A percentile compares a stretch with the other conserved stretches of the same genome.
These are phyloP conservation scores for Takifugu flavidus DNA, from an alignment of 2,113 vertebrate genomes.

Conservation along the genomic window DNA sequence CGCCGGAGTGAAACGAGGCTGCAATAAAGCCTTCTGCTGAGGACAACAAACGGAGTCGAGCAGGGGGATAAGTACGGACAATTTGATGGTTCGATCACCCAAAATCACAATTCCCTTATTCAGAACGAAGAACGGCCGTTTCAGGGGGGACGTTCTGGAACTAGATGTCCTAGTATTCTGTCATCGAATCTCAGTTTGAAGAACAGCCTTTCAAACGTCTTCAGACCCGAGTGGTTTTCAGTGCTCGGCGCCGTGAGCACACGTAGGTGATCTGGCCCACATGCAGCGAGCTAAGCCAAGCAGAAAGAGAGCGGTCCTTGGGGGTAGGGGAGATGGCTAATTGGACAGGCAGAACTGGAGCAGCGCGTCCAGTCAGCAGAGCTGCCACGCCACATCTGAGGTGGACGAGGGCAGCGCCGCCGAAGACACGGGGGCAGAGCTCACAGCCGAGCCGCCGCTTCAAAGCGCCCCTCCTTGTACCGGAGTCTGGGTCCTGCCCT, in stretches of 20 bases:
- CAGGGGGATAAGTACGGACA: constrained; percentile 32
- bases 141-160: too few relatives aligned
- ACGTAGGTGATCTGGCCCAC: constrained; percentile 55
- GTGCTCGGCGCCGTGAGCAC: constrained; percentile 7
- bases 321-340: constrained; percentile 56
- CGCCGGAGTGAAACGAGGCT: constrained; percentile 37
- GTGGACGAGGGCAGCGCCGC: too few relatives aligned
- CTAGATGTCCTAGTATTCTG: too few relatives aligned
- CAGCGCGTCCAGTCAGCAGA: constrained; percentile 66
- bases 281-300: constrained; percentile 51
- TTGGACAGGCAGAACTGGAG: constrained; percentile 66
- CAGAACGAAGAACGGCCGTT: too few relatives aligned
- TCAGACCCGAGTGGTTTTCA: background rate
- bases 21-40: constrained; percentile 25
- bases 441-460: constrained; percentile 48
- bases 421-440: constrained; percentile 59
- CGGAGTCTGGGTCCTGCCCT: constrained; percentile 23
- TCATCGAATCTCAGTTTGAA: background rate
- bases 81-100: background rate
- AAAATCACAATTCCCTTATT: too few relatives aligned
- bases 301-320: constrained; percentile 55
- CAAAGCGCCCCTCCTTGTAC: constrained; percentile 39
- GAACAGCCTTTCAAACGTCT: constrained; percentile 4
- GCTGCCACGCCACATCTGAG: constrained; percentile 58
- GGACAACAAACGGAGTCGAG: constrained; percentile 20